Evolutionary conservation across 2,797 vertebrate species (phyloP).

Genomic region (Poeciliopsis infans): DNA sequence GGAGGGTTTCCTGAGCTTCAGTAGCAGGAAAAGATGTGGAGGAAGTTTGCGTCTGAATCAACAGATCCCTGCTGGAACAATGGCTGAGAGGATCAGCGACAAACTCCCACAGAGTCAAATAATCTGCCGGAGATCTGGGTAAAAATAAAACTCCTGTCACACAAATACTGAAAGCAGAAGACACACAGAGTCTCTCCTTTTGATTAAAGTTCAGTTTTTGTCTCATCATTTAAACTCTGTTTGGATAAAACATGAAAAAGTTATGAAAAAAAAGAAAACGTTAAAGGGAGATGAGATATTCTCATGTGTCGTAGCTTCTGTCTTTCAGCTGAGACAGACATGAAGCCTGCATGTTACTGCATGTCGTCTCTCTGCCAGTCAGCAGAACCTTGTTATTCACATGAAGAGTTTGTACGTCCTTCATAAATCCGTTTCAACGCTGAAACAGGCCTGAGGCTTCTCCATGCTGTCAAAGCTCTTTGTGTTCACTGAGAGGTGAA

Average conservation of each 20-base stretch:
- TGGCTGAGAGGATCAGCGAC: conserved; percentile 31
- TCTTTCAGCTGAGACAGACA: too few relatives aligned
- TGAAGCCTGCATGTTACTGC: too few relatives aligned
- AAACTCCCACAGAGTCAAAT: conserved; percentile 2
- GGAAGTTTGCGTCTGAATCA: conserved; percentile 54
- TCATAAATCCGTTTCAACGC: too few relatives aligned
- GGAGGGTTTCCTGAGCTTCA: background rate
- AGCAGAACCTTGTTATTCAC: too few relatives aligned
- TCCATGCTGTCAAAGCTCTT: too few relatives aligned
- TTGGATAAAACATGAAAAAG: background rate
- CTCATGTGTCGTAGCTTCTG: too few relatives aligned
- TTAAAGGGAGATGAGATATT: background rate
- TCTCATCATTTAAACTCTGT: background rate
- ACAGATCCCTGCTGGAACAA: conserved; percentile 55
- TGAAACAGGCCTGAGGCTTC: too few relatives aligned
- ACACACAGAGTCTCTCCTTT: background rate
- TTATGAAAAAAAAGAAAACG: background rate
- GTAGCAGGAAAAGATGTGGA: conserved; percentile 55
- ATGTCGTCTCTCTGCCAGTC: too few relatives aligned
- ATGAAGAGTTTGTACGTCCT: too few relatives aligned
- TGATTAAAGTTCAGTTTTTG: background rate
- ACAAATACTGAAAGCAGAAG: background rate
- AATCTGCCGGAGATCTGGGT: conserved; percentile 7
- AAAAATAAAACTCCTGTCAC: background rate
- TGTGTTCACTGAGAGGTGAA: too few relatives aligned